A percentile compares a stretch with the other conserved stretches of the same genome.
Evolutionary conservation across 2,113 vertebrate genomes (phyloP).

Genomic region (Boulengeromyrus knoepffleri): DNA sequence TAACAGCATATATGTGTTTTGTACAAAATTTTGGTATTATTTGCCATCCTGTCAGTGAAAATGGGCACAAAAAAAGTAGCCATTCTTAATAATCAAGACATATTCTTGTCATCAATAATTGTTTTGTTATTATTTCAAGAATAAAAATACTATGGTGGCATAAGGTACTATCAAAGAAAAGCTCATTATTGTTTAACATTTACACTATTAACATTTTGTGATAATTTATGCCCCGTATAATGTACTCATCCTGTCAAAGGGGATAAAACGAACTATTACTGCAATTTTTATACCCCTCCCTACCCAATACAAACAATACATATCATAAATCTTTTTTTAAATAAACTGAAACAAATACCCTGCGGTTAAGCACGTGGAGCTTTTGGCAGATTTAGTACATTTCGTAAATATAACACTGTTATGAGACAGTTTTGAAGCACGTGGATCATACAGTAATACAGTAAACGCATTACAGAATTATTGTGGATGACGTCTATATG

Average conservation of each 20-base stretch:
- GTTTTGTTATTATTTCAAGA: neutral
- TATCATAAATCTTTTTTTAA: neutral
- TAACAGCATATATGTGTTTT: neutral
- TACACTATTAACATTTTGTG: neutral
- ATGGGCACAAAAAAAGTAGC: neutral
- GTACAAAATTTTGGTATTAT: neutral
- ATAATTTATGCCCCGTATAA: neutral
- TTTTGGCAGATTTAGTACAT: neutral
- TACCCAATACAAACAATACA: neutral
- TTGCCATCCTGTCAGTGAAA: neutral
- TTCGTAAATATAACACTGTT: neutral
- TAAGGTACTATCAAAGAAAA: neutral
- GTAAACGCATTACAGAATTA: slow-evolving; percentile 8
- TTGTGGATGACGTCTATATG: slow-evolving; percentile 49
- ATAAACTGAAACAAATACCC: neutral
- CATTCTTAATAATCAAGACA: neutral
- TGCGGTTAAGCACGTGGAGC: neutral
- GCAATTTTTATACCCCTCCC: neutral
- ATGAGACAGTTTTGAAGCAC: neutral
- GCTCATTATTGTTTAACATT: neutral
- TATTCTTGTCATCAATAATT: neutral
- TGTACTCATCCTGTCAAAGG: neutral
- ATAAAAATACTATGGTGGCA: neutral
- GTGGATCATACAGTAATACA: slow-evolving; percentile 9
- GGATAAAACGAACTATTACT: neutral